These are phyloP conservation scores for Hycleus cichorii DNA, from an alignment of 1,140 invertebrate genomes.

Conservation along the genomic window DNA sequence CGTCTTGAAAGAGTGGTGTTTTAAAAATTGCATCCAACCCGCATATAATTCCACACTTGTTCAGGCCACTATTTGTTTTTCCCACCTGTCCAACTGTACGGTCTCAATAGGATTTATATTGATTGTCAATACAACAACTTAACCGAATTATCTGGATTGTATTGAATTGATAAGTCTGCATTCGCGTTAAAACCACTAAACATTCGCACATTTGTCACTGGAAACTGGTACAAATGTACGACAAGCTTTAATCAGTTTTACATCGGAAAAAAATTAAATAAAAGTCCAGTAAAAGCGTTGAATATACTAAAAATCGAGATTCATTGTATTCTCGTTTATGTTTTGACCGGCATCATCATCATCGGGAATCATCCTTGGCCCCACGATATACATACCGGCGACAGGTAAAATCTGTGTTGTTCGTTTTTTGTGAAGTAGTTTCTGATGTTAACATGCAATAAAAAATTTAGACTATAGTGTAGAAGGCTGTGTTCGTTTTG, in stretches of 20 bases:
- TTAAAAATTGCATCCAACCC: constrained; percentile 8
- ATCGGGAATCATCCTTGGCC: constrained; percentile 20
- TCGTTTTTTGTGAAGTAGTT: constrained; percentile 30
- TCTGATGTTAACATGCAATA: constrained; percentile 34
- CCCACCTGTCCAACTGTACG: constrained; percentile 9
- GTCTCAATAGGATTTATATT: constrained; percentile 6
- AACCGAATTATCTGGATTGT: constrained; percentile 10
- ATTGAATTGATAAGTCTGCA: too few relatives aligned
- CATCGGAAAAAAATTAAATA: too few relatives aligned
- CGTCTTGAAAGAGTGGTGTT: background rate
- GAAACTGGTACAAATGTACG: too few relatives aligned
- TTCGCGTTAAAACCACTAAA: too few relatives aligned
- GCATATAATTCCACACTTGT: constrained; percentile 7
- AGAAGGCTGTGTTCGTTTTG: constrained; percentile 22
- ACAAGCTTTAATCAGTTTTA: too few relatives aligned
- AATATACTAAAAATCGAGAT: too few relatives aligned
- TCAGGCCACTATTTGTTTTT: constrained; percentile 11
- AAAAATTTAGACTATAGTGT: constrained; percentile 29
- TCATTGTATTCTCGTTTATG: too few relatives aligned
- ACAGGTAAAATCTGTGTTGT: constrained; percentile 29
- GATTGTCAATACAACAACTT: constrained; percentile 10
- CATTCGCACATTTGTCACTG: too few relatives aligned
- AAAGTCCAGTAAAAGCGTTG: too few relatives aligned
- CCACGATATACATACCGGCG: constrained; percentile 14
- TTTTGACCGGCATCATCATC: constrained; percentile 7